Evolutionary conservation across 2,797 vertebrate species (phyloP).

Genomic region (Dermochelys coriacea): DNA sequence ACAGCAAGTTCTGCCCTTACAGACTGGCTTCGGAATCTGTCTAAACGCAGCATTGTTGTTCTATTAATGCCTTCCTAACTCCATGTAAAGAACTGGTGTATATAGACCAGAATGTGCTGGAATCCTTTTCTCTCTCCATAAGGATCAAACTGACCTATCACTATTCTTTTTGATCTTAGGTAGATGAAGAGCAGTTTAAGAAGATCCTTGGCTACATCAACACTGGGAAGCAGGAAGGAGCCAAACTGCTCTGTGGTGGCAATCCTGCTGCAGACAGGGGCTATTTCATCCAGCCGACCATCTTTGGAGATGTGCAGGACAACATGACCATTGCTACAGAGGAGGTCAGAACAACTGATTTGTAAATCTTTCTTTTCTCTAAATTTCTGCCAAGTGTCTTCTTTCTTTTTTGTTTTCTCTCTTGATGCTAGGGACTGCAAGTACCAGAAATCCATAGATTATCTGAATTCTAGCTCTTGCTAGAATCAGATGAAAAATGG

Average conservation of each 20-base stretch:
- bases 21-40: neutral
- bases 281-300: slow-evolving; percentile 96
- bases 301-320: slow-evolving; percentile 95
- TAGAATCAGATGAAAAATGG: neutral
- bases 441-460: rapidly evolving
- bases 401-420: neutral
- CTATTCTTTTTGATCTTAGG: slow-evolving; percentile 75
- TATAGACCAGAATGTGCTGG: rapidly evolving
- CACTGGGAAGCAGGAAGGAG: slow-evolving; percentile 90
- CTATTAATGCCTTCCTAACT: neutral
- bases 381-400: neutral
- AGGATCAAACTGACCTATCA: neutral
- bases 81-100: rapidly evolving
- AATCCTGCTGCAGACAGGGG: slow-evolving; percentile 89
- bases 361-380: neutral
- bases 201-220: slow-evolving; percentile 95
- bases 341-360: slow-evolving; percentile 84
- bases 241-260: slow-evolving; percentile 94
- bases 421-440: neutral
- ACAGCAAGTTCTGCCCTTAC: neutral
- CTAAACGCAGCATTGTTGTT: neutral
- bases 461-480: neutral
- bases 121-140: neutral
- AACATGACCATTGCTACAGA: slow-evolving; percentile 94
- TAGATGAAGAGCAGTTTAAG: slow-evolving; percentile 93